phyloP scores from a whole-genome alignment of 2,113 vertebrate species.

The Heptranchias perlo region DNA sequence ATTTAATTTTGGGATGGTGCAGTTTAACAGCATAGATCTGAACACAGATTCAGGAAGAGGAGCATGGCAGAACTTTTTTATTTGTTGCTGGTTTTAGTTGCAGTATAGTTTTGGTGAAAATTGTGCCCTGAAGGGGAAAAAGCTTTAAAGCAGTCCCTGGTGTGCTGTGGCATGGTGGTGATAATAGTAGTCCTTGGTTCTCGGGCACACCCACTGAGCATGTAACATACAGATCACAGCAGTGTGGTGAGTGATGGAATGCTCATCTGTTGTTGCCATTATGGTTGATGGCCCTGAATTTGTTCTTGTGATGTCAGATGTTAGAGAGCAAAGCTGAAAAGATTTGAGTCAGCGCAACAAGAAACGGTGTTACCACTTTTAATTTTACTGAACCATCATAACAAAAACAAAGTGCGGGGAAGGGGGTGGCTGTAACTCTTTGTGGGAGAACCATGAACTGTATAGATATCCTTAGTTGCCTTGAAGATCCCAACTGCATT shows the following conservation, averaged over 20 bases:
- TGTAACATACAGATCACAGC: background rate
- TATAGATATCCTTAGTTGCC: background rate
- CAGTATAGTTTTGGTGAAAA: background rate
- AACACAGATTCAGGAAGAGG: background rate
- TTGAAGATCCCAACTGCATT: background rate
- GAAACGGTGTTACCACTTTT: background rate
- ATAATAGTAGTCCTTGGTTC: background rate
- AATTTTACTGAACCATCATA: background rate
- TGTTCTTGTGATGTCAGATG: background rate
- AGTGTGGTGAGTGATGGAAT: background rate
- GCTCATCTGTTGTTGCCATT: background rate
- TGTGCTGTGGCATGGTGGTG: background rate
- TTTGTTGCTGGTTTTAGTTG: background rate
- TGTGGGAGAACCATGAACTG: background rate
- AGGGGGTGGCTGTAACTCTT: background rate
- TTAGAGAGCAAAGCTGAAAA: slow-evolving; percentile 13
- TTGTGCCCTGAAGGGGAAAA: background rate
- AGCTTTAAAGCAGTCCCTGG: background rate
- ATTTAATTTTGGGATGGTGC: background rate
- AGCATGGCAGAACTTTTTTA: background rate
- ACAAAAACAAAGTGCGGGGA: background rate
- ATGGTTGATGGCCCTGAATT: background rate
- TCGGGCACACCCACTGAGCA: background rate
- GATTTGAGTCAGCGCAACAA: background rate
- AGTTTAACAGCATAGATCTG: background rate